Evolutionary conservation across 2,113 vertebrate species (phyloP), one percentile per base, ranked within the genome.

Genomic region (Camelus dromedarius): DNA sequence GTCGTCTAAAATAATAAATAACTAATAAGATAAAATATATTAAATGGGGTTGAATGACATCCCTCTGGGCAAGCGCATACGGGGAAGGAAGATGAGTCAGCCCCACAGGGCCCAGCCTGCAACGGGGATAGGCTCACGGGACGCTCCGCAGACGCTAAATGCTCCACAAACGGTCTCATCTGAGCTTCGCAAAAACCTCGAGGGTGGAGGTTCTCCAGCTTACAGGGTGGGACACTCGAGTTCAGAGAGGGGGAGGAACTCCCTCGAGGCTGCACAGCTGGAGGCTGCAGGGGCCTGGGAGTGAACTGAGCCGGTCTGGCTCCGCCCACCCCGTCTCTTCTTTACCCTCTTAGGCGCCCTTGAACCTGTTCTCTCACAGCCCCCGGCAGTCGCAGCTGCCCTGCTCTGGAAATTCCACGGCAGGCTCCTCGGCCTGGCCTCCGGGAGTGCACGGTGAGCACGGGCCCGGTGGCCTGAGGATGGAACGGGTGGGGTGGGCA

Each of bases 1-100:
- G 54, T 93, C 52, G 73, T 77, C 35, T 77, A 85, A 91, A 72
- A 88, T 73, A 96, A 87, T 73, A 32, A 56, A 72, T 58, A 64
- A 73, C 93, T 93, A 90, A 69, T 69, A 93, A 93, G 83, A 52
- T 62, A 50, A 42, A 52, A 32, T 69, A 38, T 35, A 46, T 35
- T 79, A 58, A 35, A 60, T 50, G 89, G 77, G 85, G 82, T 64
- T n/a, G 3, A 79, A 48, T 83, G 58, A 52, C 48, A 56, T 67
- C 6, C 46, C 64, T 93, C 75, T 62, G 48, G 70, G 35, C 32
- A 80, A 80, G 54, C 60, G 76, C 16, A 77, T 56, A 46, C 14
- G 1, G 72, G 8, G 75, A 89, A 90, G 12, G 46, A 60, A 88
- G 91, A 77, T 62, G 70, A 42, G 28, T 85, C 77, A 69, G 35